These are phyloP conservation scores for Distichodus sexfasciatus DNA, from an alignment of 2,797 vertebrate genomes.

Conservation along the genomic window DNA sequence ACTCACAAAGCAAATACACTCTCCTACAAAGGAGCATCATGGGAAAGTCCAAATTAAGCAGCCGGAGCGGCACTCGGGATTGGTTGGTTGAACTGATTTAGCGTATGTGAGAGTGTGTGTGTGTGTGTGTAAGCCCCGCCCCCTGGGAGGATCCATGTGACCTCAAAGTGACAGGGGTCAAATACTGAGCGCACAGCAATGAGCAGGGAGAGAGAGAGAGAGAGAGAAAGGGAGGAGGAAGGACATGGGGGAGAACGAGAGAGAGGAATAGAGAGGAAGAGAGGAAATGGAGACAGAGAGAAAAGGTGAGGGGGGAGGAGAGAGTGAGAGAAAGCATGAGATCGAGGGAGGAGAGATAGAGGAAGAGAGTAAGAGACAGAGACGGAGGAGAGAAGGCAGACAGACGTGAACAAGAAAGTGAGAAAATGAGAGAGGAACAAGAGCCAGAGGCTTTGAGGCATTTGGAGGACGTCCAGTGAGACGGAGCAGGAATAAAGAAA, in stretches of 20 bases:
- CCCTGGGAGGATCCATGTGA: constrained; percentile 5
- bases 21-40: too few relatives aligned
- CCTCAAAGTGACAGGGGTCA: constrained; percentile 22
- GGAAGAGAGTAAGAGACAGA: constrained; percentile 9
- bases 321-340: neutral
- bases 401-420: neutral
- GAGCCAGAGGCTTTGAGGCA: neutral
- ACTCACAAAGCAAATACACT: constrained; percentile 5
- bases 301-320: neutral
- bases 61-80: neutral
- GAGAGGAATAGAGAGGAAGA: neutral
- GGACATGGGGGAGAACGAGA: neutral
- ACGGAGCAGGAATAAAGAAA: too few relatives aligned
- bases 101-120: too few relatives aligned
- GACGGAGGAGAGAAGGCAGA: constrained; percentile 5
- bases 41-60: constrained; percentile 42
- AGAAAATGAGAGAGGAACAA: neutral
- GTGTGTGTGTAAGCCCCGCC: neutral
- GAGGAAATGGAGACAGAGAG: neutral
- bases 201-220: neutral
- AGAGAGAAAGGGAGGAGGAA: neutral
- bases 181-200: constrained; percentile 19
- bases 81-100: neutral
- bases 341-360: constrained; percentile 40
- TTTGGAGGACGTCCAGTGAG: neutral